phyloP scores from a whole-genome alignment of 2,113 vertebrate genomes.

The Capreolus pygargus region DNA sequence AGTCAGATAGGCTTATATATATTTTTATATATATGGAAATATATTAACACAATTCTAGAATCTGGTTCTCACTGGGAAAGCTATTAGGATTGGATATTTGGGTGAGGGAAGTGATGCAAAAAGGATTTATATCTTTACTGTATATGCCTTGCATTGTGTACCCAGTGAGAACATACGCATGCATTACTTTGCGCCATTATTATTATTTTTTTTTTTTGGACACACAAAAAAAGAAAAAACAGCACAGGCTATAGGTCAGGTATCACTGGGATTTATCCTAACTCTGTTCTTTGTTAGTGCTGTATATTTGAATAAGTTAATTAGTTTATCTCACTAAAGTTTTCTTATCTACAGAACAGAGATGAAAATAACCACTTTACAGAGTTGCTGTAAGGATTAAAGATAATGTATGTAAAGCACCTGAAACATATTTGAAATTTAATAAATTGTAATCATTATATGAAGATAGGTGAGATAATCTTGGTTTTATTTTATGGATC shows the following conservation, averaged over 20 bases:
- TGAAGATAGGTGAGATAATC: conserved; percentile 26
- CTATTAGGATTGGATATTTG: not conserved
- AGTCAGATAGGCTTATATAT: not conserved
- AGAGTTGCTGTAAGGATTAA: conserved; percentile 33
- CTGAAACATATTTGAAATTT: conserved; percentile 24
- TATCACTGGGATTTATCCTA: not conserved
- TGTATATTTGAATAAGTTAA: conserved; percentile 51
- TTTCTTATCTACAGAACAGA: conserved; percentile 31
- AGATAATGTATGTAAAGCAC: conserved; percentile 40
- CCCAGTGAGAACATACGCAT: not conserved
- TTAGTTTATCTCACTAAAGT: conserved; percentile 28
- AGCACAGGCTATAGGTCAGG: not conserved
- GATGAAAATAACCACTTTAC: conserved; percentile 9
- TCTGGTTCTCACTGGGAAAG: not conserved
- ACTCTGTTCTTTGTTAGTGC: not conserved
- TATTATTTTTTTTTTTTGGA: not conserved
- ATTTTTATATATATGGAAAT: not conserved
- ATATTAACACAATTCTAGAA: not conserved
- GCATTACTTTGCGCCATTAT: not conserved
- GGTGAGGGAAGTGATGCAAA: not conserved
- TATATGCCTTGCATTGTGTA: not conserved
- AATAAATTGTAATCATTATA: conserved; percentile 24
- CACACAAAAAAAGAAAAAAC: not conserved
- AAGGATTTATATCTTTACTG: not conserved
- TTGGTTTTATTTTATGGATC: conserved; percentile 41